These are phyloP conservation scores for Rhombomys opimus DNA, from an alignment of 2,113 vertebrate species.

Conservation along the genomic window DNA sequence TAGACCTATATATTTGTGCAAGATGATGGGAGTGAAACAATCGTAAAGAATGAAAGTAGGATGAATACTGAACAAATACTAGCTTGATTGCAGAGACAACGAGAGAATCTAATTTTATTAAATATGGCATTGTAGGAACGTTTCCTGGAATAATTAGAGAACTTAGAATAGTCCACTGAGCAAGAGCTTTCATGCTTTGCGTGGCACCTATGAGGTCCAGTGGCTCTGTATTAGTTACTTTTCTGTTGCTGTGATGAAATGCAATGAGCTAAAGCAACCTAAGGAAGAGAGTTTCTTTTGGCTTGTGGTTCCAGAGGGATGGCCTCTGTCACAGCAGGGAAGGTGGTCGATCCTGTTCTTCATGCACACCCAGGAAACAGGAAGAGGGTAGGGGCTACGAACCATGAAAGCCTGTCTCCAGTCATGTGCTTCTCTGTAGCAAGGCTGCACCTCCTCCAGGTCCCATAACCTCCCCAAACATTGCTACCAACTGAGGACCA, in stretches of 20 bases:
- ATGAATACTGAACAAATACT: neutral
- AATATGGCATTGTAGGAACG: neutral
- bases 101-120: neutral
- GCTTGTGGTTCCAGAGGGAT: neutral
- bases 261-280: neutral
- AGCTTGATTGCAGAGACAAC: neutral
- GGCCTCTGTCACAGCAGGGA: too few relatives aligned
- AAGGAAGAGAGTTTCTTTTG: neutral
- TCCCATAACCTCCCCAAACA: neutral
- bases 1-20: neutral
- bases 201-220: neutral
- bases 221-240: neutral
- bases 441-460: neutral
- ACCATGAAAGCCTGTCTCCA: neutral
- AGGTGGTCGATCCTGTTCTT: neutral
- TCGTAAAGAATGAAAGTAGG: neutral
- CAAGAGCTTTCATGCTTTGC: neutral
- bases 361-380: neutral
- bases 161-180: neutral
- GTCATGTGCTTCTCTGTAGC: neutral
- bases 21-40: neutral
- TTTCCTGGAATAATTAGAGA: neutral
- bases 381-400: neutral
- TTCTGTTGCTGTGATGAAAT: neutral
- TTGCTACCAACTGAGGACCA: neutral